Conservation (phyloP, 2,113 vertebrate species). For the Phyllostomus hastatus region DNA sequence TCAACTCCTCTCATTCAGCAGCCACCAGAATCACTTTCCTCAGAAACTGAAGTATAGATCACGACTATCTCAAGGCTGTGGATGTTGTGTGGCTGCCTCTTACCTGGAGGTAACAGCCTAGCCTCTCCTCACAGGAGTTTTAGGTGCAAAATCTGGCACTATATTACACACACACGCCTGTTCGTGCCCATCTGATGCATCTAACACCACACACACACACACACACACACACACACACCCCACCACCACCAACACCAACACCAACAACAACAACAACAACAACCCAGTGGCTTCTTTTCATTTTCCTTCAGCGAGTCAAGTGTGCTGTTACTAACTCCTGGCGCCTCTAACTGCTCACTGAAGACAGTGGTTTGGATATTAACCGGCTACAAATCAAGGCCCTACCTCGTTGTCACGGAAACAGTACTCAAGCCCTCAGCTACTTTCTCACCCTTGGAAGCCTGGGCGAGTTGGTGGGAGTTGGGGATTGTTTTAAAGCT, state of each 20-base stretch:
- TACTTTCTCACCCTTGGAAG: not conserved
- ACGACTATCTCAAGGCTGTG: not conserved
- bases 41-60: not conserved
- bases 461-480: conserved; percentile 47
- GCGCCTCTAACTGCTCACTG: conserved; percentile 54
- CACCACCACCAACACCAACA: too few species aligned
- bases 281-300: not conserved
- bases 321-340: conserved; percentile 55
- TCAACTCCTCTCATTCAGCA: not conserved
- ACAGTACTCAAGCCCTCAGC: conserved; percentile 38
- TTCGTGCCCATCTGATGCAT: not conserved
- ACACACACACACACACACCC: too few species aligned
- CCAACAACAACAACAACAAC: too few species aligned
- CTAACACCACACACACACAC: not conserved
- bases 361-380: conserved; percentile 67
- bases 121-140: not conserved
- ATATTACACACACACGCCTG: not conserved
- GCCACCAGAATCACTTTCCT: not conserved
- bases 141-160: conserved; percentile 2
- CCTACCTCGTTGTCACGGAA: conserved; percentile 68
- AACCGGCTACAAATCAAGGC: conserved; percentile 64
- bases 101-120: not conserved
- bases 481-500: conserved; percentile 14
- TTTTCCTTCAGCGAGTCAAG: conserved; percentile 43
- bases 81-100: not conserved